These are phyloP conservation scores for Picus viridis DNA, from an alignment of 2,797 vertebrate genomes.

Conservation along the genomic window DNA sequence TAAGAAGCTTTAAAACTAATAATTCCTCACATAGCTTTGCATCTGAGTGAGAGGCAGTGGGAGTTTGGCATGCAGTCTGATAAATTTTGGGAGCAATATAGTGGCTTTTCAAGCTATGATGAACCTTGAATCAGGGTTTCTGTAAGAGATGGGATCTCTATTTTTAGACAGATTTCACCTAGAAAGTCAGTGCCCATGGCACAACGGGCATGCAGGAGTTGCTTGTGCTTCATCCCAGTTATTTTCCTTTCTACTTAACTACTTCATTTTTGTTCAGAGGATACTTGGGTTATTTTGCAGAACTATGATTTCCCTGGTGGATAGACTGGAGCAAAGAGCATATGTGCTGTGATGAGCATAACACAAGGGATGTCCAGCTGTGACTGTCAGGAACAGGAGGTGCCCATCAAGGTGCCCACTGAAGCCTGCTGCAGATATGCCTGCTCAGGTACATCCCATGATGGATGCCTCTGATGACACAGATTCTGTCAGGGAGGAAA, in stretches of 20 bases:
- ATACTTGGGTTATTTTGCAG: background rate
- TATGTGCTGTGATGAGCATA: accelerated
- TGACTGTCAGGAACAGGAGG: background rate
- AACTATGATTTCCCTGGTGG: background rate
- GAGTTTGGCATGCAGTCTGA: background rate
- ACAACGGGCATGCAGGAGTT: background rate
- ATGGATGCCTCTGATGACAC: background rate
- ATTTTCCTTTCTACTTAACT: background rate
- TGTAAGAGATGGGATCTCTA: background rate
- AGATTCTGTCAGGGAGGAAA: background rate
- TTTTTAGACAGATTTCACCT: background rate
- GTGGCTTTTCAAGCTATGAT: slow-evolving; percentile 12
- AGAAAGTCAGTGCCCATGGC: background rate
- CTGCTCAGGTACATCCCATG: accelerated
- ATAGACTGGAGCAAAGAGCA: background rate
- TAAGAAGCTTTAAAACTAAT: slow-evolving; percentile 37
- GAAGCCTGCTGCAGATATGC: background rate
- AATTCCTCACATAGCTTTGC: slow-evolving; percentile 7
- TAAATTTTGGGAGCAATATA: background rate
- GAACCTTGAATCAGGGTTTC: background rate
- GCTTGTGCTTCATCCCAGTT: background rate
- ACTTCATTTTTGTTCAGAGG: background rate
- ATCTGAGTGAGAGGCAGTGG: slow-evolving; percentile 37
- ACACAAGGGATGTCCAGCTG: background rate
- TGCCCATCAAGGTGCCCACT: background rate